Evolutionary conservation across 2,113 vertebrate species (phyloP).

Genomic region (Sardina pilchardus): DNA sequence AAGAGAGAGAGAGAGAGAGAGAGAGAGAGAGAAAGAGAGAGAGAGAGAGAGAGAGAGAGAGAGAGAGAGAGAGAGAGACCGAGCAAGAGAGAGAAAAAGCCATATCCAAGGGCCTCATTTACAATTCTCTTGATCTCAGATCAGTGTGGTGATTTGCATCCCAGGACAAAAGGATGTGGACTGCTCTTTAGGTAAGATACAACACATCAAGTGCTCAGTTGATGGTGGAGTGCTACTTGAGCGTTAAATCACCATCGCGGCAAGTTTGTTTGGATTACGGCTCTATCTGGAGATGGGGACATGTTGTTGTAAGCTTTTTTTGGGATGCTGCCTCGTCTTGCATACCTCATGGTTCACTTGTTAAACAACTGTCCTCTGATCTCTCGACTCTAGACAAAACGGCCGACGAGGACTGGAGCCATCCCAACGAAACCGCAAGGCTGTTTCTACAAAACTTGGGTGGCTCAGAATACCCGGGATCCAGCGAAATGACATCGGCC

Average conservation of each 20-base stretch:
- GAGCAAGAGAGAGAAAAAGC: neutral
- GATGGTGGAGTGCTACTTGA: slow-evolving; percentile 29
- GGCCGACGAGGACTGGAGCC: neutral
- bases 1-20: neutral
- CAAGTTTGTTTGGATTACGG: slow-evolving; percentile 33
- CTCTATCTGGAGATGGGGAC: slow-evolving; percentile 19
- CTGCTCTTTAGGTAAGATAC: slow-evolving; percentile 37
- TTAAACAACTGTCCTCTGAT: slow-evolving; percentile 26
- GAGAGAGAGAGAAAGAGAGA: neutral
- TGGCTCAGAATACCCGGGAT: neutral
- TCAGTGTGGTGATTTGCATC: slow-evolving; percentile 31
- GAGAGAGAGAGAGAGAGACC: neutral
- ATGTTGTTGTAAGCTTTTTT: slow-evolving; percentile 23
- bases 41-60: neutral
- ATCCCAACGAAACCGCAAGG: slow-evolving; percentile 14
- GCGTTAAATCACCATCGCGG: slow-evolving; percentile 27
- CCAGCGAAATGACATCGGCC: neutral
- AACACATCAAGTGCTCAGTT: slow-evolving; percentile 35
- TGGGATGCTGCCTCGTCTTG: neutral
- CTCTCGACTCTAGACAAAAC: slow-evolving; percentile 1
- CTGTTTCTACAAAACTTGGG: neutral
- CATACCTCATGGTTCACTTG: slow-evolving; percentile 31
- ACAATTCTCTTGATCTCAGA: slow-evolving; percentile 21
- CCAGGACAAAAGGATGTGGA: slow-evolving; percentile 9
- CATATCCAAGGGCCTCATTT: slow-evolving; percentile 24